Base-by-base conservation (phyloP, 2,888 invertebrate species). In the Torymus auratus region DNA sequence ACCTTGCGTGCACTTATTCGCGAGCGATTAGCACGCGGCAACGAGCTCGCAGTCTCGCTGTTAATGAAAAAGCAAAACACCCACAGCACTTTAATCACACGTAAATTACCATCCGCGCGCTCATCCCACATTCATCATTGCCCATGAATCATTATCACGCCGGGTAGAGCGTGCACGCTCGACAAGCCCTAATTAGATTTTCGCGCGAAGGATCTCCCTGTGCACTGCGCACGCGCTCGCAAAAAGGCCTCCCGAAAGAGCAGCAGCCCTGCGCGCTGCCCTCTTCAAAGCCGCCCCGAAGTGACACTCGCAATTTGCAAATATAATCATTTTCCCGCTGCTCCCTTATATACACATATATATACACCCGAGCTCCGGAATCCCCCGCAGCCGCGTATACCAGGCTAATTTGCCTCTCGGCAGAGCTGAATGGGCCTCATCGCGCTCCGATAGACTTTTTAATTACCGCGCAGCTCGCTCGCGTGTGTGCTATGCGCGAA, bases 391-490 rank as follows among this genome's bases (percentile, higher is more conserved):
- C n/a, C 53, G 12, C 10, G 58, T 7, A 67, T 41, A 14, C 64
- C 14, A 1, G 50, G 73, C 73, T 79, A 73, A 74, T 79, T 79
- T 79, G 23, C 56, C 20, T 17, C 17, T 56, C n/a, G 58, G 55
- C 20, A 13, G n/a, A 12, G 41, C 69, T 56, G 68, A 73, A 70
- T 71, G 62, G 64, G 60, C 70, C 79, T 69, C 82, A 65, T 76
- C 60, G 76, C 73, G 75, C 82, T 79, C 75, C 78, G 82, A 82
- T 82, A 73, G 76, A 41, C 79, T 79, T 82, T 82, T 79, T 82
- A 82, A 82, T 82, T 82, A 77, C 65, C 70, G 13, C 11, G 28
- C 28, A 7, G 28, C 28, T 5, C 7, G 3, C 7, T 5, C 7
- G 7, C 7, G 7, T 2, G 7, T 2, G 28, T 28, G 7, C 3